These are phyloP conservation scores for Pherbina coryleti DNA, from an alignment of 2,888 invertebrate species.

Conservation along the genomic window DNA sequence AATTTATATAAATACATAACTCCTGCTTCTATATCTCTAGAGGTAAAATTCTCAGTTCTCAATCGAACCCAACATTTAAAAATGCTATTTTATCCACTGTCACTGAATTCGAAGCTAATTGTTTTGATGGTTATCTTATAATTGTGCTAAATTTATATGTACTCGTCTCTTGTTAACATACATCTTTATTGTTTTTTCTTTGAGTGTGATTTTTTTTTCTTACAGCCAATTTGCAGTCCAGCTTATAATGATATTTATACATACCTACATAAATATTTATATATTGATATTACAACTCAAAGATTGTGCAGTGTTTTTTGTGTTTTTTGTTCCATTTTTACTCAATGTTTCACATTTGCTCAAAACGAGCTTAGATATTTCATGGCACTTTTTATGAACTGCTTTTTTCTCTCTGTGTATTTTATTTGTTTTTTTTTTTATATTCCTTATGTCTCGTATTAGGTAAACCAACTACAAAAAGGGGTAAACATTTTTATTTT, in stretches of 20 bases:
- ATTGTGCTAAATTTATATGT: neutral
- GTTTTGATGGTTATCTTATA: neutral
- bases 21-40: conserved; percentile 64
- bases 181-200: conserved; percentile 42
- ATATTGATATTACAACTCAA: too few species aligned
- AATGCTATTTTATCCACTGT: neutral
- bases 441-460: neutral
- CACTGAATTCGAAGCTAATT: neutral
- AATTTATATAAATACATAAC: conserved; percentile 46
- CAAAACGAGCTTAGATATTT: neutral
- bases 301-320: neutral
- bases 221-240: neutral
- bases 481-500: conserved; percentile 21
- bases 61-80: conserved; percentile 19
- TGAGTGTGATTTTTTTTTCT: conserved; percentile 39
- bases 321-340: neutral
- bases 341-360: neutral
- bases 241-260: too few species aligned
- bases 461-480: conserved; percentile 13
- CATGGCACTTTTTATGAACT: neutral
- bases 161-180: too few species aligned
- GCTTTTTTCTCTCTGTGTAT: conserved; percentile 9
- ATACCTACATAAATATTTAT: too few species aligned
- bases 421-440: conserved; percentile 8
- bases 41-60: conserved; percentile 55